Evolutionary conservation across 2,888 invertebrate species (phyloP).

Genomic region (Stratiomys singularior): DNA sequence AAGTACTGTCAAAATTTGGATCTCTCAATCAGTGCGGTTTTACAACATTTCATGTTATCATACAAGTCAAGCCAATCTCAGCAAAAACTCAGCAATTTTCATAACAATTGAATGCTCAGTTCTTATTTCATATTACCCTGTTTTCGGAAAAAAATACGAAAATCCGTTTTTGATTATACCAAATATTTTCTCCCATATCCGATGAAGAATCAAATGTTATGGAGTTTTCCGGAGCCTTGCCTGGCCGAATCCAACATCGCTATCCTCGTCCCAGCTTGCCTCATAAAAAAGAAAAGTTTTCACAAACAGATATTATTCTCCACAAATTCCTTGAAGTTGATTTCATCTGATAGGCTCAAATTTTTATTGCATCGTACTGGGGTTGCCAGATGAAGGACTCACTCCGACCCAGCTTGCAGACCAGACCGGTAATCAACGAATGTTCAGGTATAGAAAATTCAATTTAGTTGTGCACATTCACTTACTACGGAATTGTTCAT

Average conservation of each 20-base stretch:
- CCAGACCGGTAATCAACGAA: neutral
- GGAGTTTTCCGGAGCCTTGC: neutral
- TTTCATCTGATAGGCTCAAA: neutral
- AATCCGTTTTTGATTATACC: too few species aligned
- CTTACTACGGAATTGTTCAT: neutral
- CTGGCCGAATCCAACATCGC: neutral
- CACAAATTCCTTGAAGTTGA: neutral
- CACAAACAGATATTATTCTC: conserved; percentile 7
- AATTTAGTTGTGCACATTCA: neutral
- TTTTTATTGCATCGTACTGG: neutral
- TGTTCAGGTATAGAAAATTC: neutral
- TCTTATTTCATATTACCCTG: too few species aligned
- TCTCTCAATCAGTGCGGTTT: too few species aligned
- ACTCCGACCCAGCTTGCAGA: too few species aligned
- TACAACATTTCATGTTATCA: too few species aligned
- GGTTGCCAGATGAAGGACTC: neutral
- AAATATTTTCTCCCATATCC: neutral
- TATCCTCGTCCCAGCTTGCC: neutral
- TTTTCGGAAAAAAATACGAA: too few species aligned
- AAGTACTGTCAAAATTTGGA: too few species aligned
- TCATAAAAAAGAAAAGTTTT: conserved; percentile 1
- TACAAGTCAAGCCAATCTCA: too few species aligned
- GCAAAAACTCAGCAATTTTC: too few species aligned
- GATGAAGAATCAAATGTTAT: neutral
- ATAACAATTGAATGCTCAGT: too few species aligned